Evolutionary conservation across 2,113 vertebrate genomes (phyloP).

Genomic region (Toxostoma redivivum): DNA sequence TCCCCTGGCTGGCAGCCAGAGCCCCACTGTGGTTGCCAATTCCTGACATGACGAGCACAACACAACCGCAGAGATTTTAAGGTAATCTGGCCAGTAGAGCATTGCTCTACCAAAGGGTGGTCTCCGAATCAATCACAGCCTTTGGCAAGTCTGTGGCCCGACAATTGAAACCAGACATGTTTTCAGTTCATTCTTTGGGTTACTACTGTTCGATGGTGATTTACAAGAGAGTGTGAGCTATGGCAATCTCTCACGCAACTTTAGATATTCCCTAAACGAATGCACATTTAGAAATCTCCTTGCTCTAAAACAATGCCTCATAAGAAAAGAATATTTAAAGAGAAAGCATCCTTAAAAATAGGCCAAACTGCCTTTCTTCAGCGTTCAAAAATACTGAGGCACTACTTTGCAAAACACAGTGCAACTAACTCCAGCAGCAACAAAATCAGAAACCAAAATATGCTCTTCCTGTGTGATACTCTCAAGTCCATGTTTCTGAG

Average conservation of each 20-base stretch:
- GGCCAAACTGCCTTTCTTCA: not conserved
- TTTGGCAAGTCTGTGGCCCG: constrained; percentile 78
- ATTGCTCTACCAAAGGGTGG: constrained; percentile 80
- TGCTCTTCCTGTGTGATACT: not conserved
- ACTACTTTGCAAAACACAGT: not conserved
- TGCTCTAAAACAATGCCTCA: constrained; percentile 40
- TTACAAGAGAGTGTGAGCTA: constrained; percentile 87
- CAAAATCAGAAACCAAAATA: not conserved
- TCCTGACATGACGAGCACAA: constrained; percentile 42
- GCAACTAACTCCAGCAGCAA: not conserved
- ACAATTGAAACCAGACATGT: constrained; percentile 90
- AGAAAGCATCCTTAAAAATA: constrained; percentile 41
- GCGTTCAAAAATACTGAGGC: not conserved
- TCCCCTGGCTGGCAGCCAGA: constrained; percentile 33
- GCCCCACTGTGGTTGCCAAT: constrained; percentile 24
- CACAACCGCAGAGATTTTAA: constrained; percentile 60
- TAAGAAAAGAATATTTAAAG: constrained; percentile 33
- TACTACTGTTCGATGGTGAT: constrained; percentile 90
- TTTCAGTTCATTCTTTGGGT: constrained; percentile 85
- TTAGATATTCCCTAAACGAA: constrained; percentile 78
- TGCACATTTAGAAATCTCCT: constrained; percentile 77
- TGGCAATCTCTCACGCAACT: constrained; percentile 87
- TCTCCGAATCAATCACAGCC: constrained; percentile 80
- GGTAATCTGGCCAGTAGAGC: constrained; percentile 78
- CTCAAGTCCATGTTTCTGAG: not conserved